Evolutionary conservation across 2,797 vertebrate species (phyloP).

Genomic region (Heliangelus exortis): DNA sequence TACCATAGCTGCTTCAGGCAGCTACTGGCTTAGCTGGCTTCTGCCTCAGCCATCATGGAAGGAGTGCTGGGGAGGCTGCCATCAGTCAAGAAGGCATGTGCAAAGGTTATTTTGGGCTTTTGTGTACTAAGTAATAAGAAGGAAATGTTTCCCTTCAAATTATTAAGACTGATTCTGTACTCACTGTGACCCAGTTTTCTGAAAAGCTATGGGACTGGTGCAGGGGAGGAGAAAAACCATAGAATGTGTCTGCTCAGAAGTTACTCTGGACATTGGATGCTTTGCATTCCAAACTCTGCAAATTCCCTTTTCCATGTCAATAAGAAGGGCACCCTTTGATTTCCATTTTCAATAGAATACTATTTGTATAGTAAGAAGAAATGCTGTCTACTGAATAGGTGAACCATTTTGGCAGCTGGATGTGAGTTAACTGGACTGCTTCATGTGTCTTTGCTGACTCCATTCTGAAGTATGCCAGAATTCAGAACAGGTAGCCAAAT

Average conservation of each 20-base stretch:
- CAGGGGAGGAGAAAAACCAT: background rate
- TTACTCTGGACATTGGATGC: background rate
- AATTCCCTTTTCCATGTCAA: background rate
- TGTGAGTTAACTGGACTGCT: background rate
- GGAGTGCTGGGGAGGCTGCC: background rate
- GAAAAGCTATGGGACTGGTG: background rate
- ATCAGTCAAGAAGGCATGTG: background rate
- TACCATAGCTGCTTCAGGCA: background rate
- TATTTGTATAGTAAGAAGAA: slow-evolving; percentile 46
- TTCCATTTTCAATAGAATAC: background rate
- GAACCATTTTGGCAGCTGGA: slow-evolving; percentile 16
- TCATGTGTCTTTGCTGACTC: background rate
- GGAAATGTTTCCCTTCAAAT: background rate
- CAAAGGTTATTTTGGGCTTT: background rate
- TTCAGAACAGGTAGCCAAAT: background rate
- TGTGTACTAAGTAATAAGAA: background rate
- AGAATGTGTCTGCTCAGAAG: background rate
- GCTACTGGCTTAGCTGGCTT: background rate
- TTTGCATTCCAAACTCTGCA: background rate
- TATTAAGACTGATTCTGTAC: background rate
- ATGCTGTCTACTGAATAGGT: background rate
- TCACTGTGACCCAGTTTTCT: background rate
- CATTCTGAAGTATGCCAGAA: background rate
- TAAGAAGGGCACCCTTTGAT: background rate
- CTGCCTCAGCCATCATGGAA: background rate